phyloP scores from a whole-genome alignment of 2,113 vertebrate species.

The Saimiri boliviensis region DNA sequence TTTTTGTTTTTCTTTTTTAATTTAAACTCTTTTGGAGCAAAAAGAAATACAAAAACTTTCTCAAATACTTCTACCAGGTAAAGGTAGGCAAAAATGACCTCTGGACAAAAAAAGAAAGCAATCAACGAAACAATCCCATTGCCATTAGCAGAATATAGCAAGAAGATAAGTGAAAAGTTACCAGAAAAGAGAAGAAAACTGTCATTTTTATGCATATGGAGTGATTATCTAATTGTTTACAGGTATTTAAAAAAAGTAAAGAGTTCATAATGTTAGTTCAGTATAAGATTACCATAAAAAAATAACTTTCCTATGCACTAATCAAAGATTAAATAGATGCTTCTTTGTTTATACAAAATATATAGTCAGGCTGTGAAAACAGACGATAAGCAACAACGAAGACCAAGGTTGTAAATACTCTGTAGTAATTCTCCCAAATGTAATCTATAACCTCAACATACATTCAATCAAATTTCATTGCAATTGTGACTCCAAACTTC shows the following conservation, averaged over 20 bases:
- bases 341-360: rapidly evolving
- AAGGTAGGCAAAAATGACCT: too few relatives aligned
- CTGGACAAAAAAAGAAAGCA: neutral
- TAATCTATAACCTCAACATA: neutral
- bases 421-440: too few relatives aligned
- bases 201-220: neutral
- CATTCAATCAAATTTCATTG: neutral
- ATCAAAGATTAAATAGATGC: neutral
- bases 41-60: neutral
- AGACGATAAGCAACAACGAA: neutral
- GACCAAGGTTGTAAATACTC: neutral
- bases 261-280: neutral
- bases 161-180: neutral
- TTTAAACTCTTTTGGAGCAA: neutral
- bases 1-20: neutral
- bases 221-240: too few relatives aligned
- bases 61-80: neutral
- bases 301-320: neutral
- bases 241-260: neutral
- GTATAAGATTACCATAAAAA: neutral
- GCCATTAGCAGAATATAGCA: rapidly evolving
- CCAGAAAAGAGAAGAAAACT: neutral
- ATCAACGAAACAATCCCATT: too few relatives aligned
- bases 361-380: rapidly evolving
- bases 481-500: too few relatives aligned